Base-by-base conservation (phyloP, 2,113 vertebrate species). In the Passer montanus region DNA sequence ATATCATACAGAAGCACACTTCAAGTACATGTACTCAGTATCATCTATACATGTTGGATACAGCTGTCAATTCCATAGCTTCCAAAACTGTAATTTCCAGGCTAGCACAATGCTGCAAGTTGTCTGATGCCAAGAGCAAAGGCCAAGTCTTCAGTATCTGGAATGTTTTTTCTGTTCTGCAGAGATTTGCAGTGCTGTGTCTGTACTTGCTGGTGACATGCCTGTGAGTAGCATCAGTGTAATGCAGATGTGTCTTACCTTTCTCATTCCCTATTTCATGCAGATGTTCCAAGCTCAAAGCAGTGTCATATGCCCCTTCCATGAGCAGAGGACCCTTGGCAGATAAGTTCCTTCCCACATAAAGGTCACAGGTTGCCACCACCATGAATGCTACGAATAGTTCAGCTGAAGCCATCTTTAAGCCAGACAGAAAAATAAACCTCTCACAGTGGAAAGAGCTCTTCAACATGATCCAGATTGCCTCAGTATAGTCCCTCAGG, bases 381-480 rank as follows among this genome's bases (percentile, higher is more conserved):
- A 72, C 66, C 16, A 20, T 35, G 37, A 70, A 37, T 37, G 31
- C n/a, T 94, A 19, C 37, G 18, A 76, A 59, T 67, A 68, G 72
- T 64, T 83, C 72, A 75, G 13, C 63, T 86, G 72, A 78, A 96
- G 52, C 50, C 76, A 43, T 93, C 64, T 88, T 88, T 59, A 69
- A 83, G 60, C 20, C 35, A 86, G 90, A 84, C 70, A 86, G 92
- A 90, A 92, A 93, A 90, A 84, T 63, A 87, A 86, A 62, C 73
- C 2, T 1, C 75, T 92, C 39, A n/a, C 50, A 56, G 62, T 11
- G 14, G 47, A 73, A 92, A 75, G 43, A 81, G 35, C 60, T 84
- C 47, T 93, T 84, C 68, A 67, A 47, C 35, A 33, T 72, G 91
- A 94, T 96, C 74, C 63, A 56, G 19, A 84, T 64, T 91, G 89